phyloP scores from a whole-genome alignment of 2,888 invertebrate genomes.

The Acanthosepion lycidas region DNA sequence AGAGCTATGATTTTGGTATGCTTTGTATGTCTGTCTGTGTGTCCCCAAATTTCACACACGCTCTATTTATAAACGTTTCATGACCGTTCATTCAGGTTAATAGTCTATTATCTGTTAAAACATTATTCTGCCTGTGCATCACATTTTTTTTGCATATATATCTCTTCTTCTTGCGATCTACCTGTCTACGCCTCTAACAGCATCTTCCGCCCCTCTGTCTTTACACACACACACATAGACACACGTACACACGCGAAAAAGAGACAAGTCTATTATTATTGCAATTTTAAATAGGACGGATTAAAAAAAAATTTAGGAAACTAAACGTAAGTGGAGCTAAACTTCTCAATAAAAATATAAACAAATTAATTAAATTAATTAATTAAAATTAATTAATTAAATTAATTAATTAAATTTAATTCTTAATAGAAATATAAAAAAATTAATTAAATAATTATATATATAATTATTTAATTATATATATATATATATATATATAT shows the following conservation, averaged over 20 bases:
- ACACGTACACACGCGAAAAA: background rate
- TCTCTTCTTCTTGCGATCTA: background rate
- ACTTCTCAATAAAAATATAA: too few relatives aligned
- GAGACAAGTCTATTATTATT: too few relatives aligned
- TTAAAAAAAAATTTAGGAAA: too few relatives aligned
- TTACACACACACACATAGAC: background rate
- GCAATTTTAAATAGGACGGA: too few relatives aligned
- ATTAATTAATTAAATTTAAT: too few relatives aligned
- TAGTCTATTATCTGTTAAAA: rapidly evolving
- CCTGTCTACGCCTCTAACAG: background rate
- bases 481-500: too few relatives aligned
- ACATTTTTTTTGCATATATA: background rate
- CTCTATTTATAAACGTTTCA: background rate
- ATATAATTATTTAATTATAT: too few relatives aligned
- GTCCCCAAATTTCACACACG: background rate
- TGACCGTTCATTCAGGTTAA: background rate
- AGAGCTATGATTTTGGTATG: background rate
- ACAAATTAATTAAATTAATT: too few relatives aligned
- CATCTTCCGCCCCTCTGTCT: background rate
- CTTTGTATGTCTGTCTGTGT: background rate
- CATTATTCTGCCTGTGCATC: background rate
- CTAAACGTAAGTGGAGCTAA: too few relatives aligned
- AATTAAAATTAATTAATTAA: too few relatives aligned
- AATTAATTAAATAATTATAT: too few relatives aligned
- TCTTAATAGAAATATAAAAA: too few relatives aligned